phyloP scores from a whole-genome alignment of 2,113 vertebrate genomes.

The Fregetta grallaria region DNA sequence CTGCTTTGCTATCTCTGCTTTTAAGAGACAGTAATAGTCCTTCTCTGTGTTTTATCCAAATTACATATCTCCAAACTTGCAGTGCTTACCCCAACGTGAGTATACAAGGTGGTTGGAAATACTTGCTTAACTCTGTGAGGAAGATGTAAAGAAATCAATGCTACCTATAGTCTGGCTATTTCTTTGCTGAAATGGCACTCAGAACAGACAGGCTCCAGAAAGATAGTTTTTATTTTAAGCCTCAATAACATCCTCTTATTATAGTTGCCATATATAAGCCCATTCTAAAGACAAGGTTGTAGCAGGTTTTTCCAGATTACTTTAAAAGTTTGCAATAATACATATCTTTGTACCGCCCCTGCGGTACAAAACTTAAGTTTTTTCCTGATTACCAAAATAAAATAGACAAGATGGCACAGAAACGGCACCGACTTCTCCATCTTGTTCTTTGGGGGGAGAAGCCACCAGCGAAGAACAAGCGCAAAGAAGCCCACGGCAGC shows the following conservation, averaged over 20 bases:
- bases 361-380: neutral
- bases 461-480: neutral
- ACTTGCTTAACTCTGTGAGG: neutral
- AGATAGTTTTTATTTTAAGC: neutral
- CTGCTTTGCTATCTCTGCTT: neutral
- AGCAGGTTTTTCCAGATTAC: neutral
- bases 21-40: neutral
- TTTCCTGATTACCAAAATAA: neutral
- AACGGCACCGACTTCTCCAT: neutral
- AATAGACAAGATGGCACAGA: neutral
- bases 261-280: neutral
- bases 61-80: neutral
- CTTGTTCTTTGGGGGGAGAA: neutral
- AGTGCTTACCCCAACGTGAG: neutral
- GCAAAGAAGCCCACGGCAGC: neutral
- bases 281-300: neutral
- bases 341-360: neutral
- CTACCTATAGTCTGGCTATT: neutral
- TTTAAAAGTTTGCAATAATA: neutral
- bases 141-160: neutral
- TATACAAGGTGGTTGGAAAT: neutral
- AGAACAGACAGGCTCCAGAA: neutral
- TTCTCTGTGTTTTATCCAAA: neutral
- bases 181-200: neutral
- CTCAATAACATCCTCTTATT: neutral